Conservation (phyloP, 1,140 invertebrate species). For the Rhopalosiphum padi region DNA sequence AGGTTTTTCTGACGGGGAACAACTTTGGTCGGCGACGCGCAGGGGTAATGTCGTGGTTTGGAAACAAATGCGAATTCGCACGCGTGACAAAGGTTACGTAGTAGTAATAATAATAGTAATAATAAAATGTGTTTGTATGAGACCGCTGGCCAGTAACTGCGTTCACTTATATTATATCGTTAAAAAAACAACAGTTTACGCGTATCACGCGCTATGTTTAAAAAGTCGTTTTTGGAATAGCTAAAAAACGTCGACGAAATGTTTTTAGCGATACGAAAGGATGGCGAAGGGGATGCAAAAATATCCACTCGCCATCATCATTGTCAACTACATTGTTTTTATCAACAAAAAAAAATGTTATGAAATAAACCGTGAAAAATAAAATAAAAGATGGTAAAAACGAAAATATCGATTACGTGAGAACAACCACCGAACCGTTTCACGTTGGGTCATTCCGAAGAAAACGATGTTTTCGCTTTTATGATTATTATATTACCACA, state of each 20-base stretch:
- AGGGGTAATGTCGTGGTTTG: not conserved
- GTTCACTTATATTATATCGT: not conserved
- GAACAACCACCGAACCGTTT: not conserved
- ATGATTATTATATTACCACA: not conserved
- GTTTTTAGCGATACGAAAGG: not conserved
- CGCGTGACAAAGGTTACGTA: not conserved
- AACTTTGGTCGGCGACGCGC: not conserved
- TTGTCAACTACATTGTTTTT: not conserved
- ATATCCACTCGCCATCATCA: not conserved
- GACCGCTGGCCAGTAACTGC: not conserved
- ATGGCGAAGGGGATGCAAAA: not conserved
- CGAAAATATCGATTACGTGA: not conserved
- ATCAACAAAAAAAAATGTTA: not conserved
- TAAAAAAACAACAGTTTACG: not conserved
- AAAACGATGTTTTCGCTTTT: not conserved
- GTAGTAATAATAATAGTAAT: not conserved
- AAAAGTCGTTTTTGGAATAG: not conserved
- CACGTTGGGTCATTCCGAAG: not conserved
- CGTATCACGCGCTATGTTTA: not conserved
- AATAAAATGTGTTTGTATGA: not conserved
- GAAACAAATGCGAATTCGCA: not conserved
- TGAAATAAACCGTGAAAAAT: not conserved
- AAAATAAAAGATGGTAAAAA: not conserved
- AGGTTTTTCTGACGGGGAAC: not conserved
- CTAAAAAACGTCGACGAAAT: not conserved